Evolutionary conservation across 1,140 invertebrate species (phyloP), one percentile per base, ranked within the genome.

Genomic region (Drosophila santomea): DNA sequence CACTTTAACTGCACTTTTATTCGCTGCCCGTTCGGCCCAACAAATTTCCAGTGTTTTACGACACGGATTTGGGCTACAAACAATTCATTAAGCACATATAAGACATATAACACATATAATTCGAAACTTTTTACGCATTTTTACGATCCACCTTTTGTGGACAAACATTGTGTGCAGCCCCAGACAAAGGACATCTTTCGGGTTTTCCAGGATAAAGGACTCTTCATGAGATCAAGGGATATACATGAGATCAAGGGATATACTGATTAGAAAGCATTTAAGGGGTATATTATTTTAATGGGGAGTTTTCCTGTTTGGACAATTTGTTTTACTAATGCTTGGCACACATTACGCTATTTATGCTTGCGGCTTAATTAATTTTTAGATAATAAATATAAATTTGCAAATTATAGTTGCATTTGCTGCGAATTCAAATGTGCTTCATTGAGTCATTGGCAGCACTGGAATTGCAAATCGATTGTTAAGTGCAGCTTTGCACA

Each of bases 91-190:
- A 39, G 35, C 60, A 39, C 60, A 28, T 20, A 20, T 20, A 20
- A 20, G 1, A 20, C 1, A 20, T 20, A 20, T 20, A 2, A 17
- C 52, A 35, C 25, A 44, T 38, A 47, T 69, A 56, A 57, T 50
- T 50, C 2, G 44, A 69, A 82, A 78, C 58, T 82, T 67, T 56
- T 78, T 58, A 59, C 50, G 62, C 68, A 11, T 48, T 74, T 74
- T 39, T 59, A 52, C 60, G 71, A 75, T 48, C 57, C 63, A 62
- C 52, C 43, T 55, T 43, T 55, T 73, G 69, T 74, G 71, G 51
- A 28, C 59, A 74, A 74, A 74, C 69, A 74, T 57, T 74, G 69
- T 23, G 72, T 51, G 45, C 12, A 25, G 20, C 12, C 12, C 12
- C 6, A 14, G 45, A 48, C 45, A 48, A 48, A 28, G 6, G 23